These are phyloP conservation scores for Drosophila atripex DNA, from an alignment of 2,888 invertebrate genomes.

Conservation along the genomic window DNA sequence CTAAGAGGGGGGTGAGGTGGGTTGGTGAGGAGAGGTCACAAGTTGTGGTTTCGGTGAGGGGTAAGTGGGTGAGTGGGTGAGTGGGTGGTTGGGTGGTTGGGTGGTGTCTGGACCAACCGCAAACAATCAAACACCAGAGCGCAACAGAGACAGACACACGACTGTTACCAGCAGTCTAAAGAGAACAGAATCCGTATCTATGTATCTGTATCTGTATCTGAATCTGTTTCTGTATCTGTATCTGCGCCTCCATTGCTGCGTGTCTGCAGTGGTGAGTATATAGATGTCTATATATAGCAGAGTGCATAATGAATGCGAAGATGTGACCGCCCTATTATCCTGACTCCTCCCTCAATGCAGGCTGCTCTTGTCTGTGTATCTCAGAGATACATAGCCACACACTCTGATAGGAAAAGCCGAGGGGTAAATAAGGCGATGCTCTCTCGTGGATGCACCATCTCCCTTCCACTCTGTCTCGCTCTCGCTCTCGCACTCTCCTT, in stretches of 20 bases:
- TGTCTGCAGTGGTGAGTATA: slow-evolving; percentile 4
- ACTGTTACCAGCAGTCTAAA: slow-evolving; percentile 34
- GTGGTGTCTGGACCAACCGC: slow-evolving; percentile 54
- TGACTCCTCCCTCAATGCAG: slow-evolving; percentile 69
- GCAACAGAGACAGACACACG: slow-evolving; percentile 39
- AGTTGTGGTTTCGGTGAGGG: background rate
- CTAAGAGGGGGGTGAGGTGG: slow-evolving; percentile 25
- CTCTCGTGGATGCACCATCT: slow-evolving; percentile 3
- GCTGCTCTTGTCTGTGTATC: slow-evolving; percentile 58
- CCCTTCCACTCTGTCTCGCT: background rate
- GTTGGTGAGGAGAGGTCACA: background rate
- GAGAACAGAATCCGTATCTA: slow-evolving; percentile 50
- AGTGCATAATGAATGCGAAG: slow-evolving; percentile 81
- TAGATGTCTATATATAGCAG: slow-evolving; percentile 33
- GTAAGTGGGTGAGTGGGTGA: background rate
- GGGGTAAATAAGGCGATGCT: slow-evolving; percentile 26
- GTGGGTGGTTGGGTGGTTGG: background rate
- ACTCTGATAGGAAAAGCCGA: slow-evolving; percentile 49
- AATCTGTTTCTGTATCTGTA: slow-evolving; percentile 21
- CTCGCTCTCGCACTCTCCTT: slow-evolving; percentile 2
- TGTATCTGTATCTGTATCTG: slow-evolving; percentile 50
- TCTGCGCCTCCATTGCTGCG: slow-evolving; percentile 33
- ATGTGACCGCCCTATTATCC: slow-evolving; percentile 83
- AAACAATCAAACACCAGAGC: slow-evolving; percentile 46
- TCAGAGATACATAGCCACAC: slow-evolving; percentile 67